These are phyloP conservation scores for Lumbricus terrestris DNA, from an alignment of 2,888 invertebrate species.

Conservation along the genomic window DNA sequence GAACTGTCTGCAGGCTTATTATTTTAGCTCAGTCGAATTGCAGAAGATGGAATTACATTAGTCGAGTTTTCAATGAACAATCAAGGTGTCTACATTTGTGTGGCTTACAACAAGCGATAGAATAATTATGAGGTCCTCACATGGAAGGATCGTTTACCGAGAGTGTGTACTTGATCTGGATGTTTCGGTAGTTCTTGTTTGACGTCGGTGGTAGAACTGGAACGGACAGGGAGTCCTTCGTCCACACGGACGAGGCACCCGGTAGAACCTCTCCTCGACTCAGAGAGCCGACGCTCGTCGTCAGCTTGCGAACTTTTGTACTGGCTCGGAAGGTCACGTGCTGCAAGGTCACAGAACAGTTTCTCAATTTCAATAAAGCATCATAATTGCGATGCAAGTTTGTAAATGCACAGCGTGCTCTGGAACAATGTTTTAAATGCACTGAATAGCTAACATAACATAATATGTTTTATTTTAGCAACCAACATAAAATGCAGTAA, in stretches of 20 bases:
- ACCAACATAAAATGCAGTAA: too few relatives aligned
- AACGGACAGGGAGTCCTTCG: conserved; percentile 18
- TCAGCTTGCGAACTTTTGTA: neutral
- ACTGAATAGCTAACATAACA: too few relatives aligned
- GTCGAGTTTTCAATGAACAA: too few relatives aligned
- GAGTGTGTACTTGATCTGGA: conserved; percentile 25
- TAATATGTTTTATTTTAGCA: too few relatives aligned
- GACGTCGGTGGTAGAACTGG: conserved; percentile 21
- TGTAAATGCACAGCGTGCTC: too few relatives aligned
- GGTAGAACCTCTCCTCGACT: conserved; percentile 17
- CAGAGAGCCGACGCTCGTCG: neutral
- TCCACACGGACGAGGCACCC: conserved; percentile 14
- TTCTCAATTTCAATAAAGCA: neutral
- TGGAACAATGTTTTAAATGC: too few relatives aligned
- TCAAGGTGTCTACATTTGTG: too few relatives aligned
- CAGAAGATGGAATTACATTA: too few relatives aligned
- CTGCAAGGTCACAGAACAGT: neutral
- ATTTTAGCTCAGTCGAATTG: too few relatives aligned
- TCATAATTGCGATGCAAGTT: too few relatives aligned
- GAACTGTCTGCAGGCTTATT: too few relatives aligned
- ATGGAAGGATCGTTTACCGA: conserved; percentile 13
- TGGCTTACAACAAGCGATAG: neutral
- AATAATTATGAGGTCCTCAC: neutral
- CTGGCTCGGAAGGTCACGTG: conserved; percentile 21
- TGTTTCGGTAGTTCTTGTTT: conserved; percentile 7